phyloP scores from a whole-genome alignment of 2,888 invertebrate species.

The Ichneumoninae sp. region DNA sequence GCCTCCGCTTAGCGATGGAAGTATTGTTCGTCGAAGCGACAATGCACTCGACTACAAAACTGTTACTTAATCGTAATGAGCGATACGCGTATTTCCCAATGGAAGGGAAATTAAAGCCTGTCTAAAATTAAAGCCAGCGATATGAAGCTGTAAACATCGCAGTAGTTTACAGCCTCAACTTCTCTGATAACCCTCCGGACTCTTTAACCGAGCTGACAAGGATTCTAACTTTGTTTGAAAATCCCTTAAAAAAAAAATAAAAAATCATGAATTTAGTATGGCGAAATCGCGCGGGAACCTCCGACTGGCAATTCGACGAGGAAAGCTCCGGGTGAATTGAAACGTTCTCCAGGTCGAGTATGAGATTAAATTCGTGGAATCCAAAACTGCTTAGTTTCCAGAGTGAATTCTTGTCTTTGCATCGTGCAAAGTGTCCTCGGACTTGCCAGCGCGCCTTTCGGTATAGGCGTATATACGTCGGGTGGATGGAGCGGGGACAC shows the following conservation, averaged over 20 bases:
- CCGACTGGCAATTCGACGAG: background rate
- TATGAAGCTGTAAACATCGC: background rate
- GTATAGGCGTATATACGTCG: background rate
- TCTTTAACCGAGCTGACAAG: too few species aligned
- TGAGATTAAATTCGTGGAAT: conserved; percentile 46
- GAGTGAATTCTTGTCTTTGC: conserved; percentile 40
- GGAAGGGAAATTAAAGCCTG: too few species aligned
- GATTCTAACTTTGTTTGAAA: background rate
- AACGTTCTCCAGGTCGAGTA: conserved; percentile 1
- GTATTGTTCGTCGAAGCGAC: too few species aligned
- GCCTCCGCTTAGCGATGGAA: too few species aligned
- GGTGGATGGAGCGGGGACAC: conserved; percentile 8
- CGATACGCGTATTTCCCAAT: background rate
- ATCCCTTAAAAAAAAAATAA: background rate
- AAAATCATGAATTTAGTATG: background rate
- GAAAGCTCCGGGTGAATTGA: conserved; percentile 22
- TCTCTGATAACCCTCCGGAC: background rate
- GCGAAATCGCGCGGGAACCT: background rate
- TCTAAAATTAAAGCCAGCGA: background rate
- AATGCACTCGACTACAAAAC: too few species aligned
- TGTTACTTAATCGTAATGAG: background rate
- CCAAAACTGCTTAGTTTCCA: conserved; percentile 23
- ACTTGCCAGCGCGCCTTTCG: conserved; percentile 7
- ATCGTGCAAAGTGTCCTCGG: conserved; percentile 24
- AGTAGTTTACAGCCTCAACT: background rate